Base-by-base conservation (phyloP, 2,888 invertebrate genomes). In the Furcula furcula region DNA sequence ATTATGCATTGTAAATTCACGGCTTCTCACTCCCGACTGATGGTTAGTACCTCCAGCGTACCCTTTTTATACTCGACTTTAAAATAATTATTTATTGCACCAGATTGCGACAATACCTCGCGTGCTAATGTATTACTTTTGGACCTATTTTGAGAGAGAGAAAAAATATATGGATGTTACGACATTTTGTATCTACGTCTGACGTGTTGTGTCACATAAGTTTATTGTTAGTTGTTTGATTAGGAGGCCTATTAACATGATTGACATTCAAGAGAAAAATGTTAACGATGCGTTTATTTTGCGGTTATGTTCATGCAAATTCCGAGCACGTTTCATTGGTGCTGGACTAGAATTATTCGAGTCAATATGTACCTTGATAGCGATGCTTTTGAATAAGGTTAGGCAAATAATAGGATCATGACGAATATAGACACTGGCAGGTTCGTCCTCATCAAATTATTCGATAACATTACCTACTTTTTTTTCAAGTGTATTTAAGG, bases 41-140 rank as follows among this genome's bases (percentile, higher is more conserved):
- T 78, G 69, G 29, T 45, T 60, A 34, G 38, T 33, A 36, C 45
- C 49, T 53, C 31, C 28, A 28, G 37, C 31, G 31, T 38, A 48
- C 50, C 59, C 64, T 66, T 81, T 80, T 70, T 83, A 83, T 79
- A 77, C 69, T 49, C 55, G 29, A 46, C 49, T 29, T 47, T 57
- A 63, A 63, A 28, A 50, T 49, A 49, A 72, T 72, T 65, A 63
- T 62, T 57, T 61, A 64, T 55, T 63, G 74, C 55, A 65, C 64
- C 65, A 72, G 55, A 66, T 71, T 60, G 54, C 66, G 60, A 59
- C 52, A 61, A 50, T 61, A 43, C 57, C 48, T 46, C 58, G 33
- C 45, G 64, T 55, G 58, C 74, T 67, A n/a, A n/a, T 64, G 62
- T 48, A 45, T 57, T 55, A 50, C 50, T 64, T 56, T 63, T 55